These are phyloP conservation scores for Neosilurus hyrtlii DNA, from an alignment of 2,797 vertebrate species.

Conservation along the genomic window DNA sequence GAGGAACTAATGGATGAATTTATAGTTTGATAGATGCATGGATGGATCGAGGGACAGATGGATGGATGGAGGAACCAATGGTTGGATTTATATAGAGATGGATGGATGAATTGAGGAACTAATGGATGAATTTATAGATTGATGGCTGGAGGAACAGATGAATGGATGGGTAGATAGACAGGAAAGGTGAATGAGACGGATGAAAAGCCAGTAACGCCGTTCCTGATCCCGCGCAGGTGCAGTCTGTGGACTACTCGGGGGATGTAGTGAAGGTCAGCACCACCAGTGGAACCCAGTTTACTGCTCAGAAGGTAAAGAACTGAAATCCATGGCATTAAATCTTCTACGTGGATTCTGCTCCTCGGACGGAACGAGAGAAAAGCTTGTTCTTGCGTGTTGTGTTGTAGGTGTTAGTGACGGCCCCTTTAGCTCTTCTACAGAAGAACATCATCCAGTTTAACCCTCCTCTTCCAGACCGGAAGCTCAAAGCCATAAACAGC, in stretches of 20 bases:
- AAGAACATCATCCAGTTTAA: constrained; percentile 86
- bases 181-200: no score
- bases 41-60: no score
- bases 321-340: neutral
- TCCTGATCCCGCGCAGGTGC: constrained; percentile 70
- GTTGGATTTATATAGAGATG: neutral
- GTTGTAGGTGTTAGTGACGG: constrained; percentile 86
- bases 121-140: no score
- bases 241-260: constrained; percentile 86
- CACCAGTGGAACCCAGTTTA: constrained; percentile 78
- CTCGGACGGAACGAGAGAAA: neutral
- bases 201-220: neutral
- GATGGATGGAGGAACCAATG: neutral
- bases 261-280: constrained; percentile 82
- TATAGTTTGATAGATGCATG: no score
- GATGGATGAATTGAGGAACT: neutral
- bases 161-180: neutral
- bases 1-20: neutral
- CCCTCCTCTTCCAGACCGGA: constrained; percentile 87
- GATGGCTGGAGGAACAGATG: neutral
- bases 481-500: constrained; percentile 94
- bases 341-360: neutral
- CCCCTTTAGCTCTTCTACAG: constrained; percentile 90
- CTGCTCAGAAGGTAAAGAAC: constrained; percentile 84
- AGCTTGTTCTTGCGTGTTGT: neutral